These are phyloP conservation scores for Pararge aegeria DNA, from an alignment of 1,140 invertebrate species.

Conservation along the genomic window DNA sequence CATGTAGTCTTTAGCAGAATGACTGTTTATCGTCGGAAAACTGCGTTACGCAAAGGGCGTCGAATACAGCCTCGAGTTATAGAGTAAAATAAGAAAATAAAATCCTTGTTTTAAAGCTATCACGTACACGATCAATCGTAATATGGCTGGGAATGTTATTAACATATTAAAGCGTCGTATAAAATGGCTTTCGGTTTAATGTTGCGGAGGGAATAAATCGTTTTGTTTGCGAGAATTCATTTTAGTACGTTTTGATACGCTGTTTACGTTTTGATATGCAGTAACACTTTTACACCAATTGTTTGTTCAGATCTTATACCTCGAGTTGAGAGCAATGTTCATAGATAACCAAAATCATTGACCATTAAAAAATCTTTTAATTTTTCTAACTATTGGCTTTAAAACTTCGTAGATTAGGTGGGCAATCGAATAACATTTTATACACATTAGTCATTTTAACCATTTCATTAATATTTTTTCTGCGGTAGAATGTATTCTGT, in stretches of 20 bases:
- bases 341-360: no score
- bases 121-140: slow-evolving; percentile 32
- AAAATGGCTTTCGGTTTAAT: slow-evolving; percentile 14
- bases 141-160: slow-evolving; percentile 38
- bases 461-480: no score
- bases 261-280: background rate
- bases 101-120: slow-evolving; percentile 39
- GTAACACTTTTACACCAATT: no score
- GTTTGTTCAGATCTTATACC: no score
- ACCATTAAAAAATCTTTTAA: no score
- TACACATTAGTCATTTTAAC: no score
- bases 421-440: no score
- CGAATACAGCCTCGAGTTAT: slow-evolving; percentile 49
- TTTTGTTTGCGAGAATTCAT: background rate
- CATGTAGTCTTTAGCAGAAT: slow-evolving; percentile 54
- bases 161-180: slow-evolving; percentile 39
- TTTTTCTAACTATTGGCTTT: no score
- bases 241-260: background rate
- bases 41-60: slow-evolving; percentile 46
- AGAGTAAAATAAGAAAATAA: slow-evolving; percentile 59
- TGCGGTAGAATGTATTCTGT: no score
- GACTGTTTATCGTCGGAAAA: slow-evolving; percentile 55
- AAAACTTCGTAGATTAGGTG: no score
- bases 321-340: no score
- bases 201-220: background rate